Percentiles rank a stretch among this genome's conserved stretches.
Evolutionary conservation across 2,113 vertebrate genomes (phyloP).

Genomic region (Zosterops lateralis): DNA sequence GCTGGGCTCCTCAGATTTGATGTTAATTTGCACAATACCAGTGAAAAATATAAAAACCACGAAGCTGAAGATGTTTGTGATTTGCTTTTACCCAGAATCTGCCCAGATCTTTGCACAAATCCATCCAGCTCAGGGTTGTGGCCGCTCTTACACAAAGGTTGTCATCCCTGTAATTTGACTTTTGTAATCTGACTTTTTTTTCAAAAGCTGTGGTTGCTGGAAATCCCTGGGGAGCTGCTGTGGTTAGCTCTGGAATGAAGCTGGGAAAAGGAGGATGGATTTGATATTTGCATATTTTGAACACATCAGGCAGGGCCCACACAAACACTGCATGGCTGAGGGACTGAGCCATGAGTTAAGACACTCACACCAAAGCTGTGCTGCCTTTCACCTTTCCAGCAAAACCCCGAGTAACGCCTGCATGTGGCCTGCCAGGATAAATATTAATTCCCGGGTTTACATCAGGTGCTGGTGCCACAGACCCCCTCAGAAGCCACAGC

Average conservation of each 20-base stretch:
- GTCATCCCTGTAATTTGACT: neutral
- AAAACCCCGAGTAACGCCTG: neutral
- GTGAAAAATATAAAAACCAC: neutral
- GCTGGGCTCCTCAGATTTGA: neutral
- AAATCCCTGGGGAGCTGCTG: neutral
- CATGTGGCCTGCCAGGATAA: neutral
- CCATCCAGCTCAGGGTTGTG: neutral
- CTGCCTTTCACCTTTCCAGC: neutral
- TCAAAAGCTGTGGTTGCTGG: neutral
- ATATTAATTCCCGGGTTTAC: neutral
- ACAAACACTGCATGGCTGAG: fast-evolving
- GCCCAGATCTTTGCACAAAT: neutral
- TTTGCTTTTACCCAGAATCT: neutral
- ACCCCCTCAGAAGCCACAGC: neutral
- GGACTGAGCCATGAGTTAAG: neutral
- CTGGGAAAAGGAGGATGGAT: neutral
- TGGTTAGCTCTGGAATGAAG: neutral
- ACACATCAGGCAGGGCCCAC: neutral
- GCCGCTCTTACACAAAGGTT: neutral
- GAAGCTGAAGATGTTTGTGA: neutral
- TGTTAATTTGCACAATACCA: neutral
- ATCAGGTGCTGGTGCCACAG: neutral
- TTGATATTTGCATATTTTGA: neutral
- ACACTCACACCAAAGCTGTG: fast-evolving
- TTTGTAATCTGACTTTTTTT: neutral